Evolutionary conservation across 2,113 vertebrate genomes (phyloP).

Genomic region (Pionites leucogaster): DNA sequence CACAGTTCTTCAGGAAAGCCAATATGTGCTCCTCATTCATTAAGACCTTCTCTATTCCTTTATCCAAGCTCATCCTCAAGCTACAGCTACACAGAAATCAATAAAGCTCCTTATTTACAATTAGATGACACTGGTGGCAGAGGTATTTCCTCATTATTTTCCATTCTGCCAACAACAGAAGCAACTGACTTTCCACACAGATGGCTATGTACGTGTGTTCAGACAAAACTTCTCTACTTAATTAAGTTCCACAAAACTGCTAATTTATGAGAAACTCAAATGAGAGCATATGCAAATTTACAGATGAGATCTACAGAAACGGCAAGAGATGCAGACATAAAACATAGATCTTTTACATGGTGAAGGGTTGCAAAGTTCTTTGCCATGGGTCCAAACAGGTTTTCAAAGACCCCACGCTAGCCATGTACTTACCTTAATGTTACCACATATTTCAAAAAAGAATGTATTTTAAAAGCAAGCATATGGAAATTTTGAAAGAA

Average conservation of each 20-base stretch:
- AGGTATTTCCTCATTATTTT: conserved; percentile 4
- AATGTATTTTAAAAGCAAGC: neutral
- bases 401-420: neutral
- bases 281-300: neutral
- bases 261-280: neutral
- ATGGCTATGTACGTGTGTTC: neutral
- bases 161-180: conserved; percentile 12
- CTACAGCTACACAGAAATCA: neutral
- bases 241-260: neutral
- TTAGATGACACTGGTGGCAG: neutral
- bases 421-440: neutral
- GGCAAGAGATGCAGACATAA: neutral
- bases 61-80: conserved; percentile 2
- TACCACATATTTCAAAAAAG: neutral
- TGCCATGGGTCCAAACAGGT: neutral
- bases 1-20: neutral
- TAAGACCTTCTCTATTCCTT: conserved; percentile 34
- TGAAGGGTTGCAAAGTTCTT: neutral
- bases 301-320: neutral
- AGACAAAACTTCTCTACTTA: neutral
- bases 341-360: neutral
- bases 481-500: neutral
- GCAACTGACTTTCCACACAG: conserved; percentile 2
- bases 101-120: conserved; percentile 6
- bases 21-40: conserved; percentile 22